Evolutionary conservation across 2,888 invertebrate genomes (phyloP).

Genomic region (Monoplex corrugatus): DNA sequence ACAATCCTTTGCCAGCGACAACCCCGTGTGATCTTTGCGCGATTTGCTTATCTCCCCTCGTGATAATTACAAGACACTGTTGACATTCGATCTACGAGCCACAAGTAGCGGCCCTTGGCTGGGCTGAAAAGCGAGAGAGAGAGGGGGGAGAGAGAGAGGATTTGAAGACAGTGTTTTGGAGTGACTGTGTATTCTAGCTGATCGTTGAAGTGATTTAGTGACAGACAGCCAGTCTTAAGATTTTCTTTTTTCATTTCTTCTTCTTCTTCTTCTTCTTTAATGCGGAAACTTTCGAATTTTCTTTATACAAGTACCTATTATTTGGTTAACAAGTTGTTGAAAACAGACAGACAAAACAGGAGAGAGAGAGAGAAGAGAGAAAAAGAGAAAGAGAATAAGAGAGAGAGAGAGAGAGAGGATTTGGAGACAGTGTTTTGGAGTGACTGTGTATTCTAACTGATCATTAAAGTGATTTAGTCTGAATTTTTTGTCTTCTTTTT

Average conservation of each 20-base stretch:
- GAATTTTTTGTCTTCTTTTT: not conserved
- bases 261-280: not conserved
- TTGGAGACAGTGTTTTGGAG: not conserved
- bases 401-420: not conserved
- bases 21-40: not conserved
- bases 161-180: not conserved
- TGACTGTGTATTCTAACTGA: not conserved
- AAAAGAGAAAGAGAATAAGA: not conserved
- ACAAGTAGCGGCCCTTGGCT: not conserved
- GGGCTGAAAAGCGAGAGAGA: too few species aligned
- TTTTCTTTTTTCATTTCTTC: not conserved
- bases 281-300: not conserved
- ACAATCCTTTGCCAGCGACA: conserved; percentile 37
- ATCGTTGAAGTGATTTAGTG: not conserved
- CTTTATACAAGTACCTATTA: not conserved
- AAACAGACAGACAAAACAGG: too few species aligned
- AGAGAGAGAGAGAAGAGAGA: not conserved
- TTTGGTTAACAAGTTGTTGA: not conserved
- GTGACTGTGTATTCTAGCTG: not conserved
- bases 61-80: conserved; percentile 34
- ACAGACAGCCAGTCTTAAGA: not conserved
- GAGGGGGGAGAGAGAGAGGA: not conserved
- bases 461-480: not conserved
- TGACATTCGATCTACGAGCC: conserved; percentile 1
- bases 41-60: conserved; percentile 24